phyloP scores from a whole-genome alignment of 2,113 vertebrate genomes.

The Gyps fulvus region DNA sequence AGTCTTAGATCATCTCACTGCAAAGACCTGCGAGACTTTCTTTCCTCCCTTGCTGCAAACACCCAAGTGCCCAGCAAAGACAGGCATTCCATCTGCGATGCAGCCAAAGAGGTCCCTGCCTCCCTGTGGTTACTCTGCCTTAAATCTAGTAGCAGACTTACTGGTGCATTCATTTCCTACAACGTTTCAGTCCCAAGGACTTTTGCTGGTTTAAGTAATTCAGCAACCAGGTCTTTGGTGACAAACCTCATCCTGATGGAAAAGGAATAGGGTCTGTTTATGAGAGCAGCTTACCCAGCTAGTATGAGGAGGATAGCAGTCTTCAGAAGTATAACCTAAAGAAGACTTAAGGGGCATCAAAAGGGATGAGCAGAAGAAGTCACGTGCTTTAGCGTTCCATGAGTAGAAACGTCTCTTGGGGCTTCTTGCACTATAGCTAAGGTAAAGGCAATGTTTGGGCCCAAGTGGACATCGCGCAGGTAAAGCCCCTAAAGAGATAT shows the following conservation, averaged over 20 bases:
- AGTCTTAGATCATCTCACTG: neutral
- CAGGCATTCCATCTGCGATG: neutral
- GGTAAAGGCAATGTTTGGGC: neutral
- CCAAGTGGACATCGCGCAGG: no score
- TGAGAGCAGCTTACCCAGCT: neutral
- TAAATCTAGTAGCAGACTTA: neutral
- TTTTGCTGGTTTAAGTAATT: neutral
- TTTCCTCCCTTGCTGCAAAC: neutral
- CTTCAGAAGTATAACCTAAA: neutral
- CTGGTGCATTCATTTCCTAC: neutral
- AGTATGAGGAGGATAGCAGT: neutral
- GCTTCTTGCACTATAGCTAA: neutral
- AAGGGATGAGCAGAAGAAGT: neutral
- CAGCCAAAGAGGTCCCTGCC: neutral
- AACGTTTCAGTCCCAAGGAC: fast-evolving
- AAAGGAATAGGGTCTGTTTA: neutral
- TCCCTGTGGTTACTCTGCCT: neutral
- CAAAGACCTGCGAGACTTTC: neutral
- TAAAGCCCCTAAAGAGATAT: neutral
- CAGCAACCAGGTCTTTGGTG: neutral
- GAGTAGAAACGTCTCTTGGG: neutral
- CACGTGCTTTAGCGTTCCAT: neutral
- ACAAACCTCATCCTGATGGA: neutral
- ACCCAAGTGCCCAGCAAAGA: neutral
- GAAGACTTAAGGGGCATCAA: neutral